These are phyloP conservation scores for Amphiprion ocellaris DNA, from an alignment of 2,113 vertebrate genomes.

Conservation along the genomic window DNA sequence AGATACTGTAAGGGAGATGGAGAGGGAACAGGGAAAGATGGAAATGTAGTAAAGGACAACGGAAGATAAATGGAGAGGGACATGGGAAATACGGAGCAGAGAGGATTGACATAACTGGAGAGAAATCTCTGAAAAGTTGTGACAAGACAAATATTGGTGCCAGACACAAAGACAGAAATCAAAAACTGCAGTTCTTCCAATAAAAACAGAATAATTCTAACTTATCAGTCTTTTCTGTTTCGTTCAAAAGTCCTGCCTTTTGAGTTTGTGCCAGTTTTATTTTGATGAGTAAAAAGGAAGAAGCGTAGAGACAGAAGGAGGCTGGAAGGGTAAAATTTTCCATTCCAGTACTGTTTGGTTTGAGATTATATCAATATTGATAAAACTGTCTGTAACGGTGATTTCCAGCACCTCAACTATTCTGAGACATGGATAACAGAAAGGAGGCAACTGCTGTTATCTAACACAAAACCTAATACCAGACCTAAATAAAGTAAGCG, in stretches of 20 bases:
- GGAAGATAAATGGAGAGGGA: constrained; percentile 10
- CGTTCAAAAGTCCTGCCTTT: neutral
- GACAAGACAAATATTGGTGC: constrained; percentile 14
- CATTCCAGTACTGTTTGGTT: constrained; percentile 66
- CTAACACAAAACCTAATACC: constrained; percentile 29
- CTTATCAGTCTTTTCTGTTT: neutral
- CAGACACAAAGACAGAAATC: neutral
- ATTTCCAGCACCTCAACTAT: constrained; percentile 57
- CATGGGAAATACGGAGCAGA: constrained; percentile 14
- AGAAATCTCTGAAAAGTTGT: constrained; percentile 4
- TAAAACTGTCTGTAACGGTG: constrained; percentile 61
- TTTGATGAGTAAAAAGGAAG: constrained; percentile 33
- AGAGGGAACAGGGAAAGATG: constrained; percentile 16
- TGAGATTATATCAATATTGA: constrained; percentile 75
- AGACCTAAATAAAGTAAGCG: constrained; percentile 9
- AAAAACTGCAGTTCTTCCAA: neutral
- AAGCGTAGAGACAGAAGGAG: constrained; percentile 1
- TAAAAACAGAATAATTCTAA: neutral
- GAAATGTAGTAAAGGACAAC: constrained; percentile 19
- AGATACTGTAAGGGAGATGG: constrained; percentile 21
- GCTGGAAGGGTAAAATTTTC: constrained; percentile 49
- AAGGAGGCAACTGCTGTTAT: constrained; percentile 29
- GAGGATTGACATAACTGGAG: constrained; percentile 24
- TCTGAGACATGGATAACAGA: constrained; percentile 42
- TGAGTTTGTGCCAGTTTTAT: constrained; percentile 9